Base-by-base conservation (phyloP, 1,140 invertebrate species). In the Conus ventricosus region DNA sequence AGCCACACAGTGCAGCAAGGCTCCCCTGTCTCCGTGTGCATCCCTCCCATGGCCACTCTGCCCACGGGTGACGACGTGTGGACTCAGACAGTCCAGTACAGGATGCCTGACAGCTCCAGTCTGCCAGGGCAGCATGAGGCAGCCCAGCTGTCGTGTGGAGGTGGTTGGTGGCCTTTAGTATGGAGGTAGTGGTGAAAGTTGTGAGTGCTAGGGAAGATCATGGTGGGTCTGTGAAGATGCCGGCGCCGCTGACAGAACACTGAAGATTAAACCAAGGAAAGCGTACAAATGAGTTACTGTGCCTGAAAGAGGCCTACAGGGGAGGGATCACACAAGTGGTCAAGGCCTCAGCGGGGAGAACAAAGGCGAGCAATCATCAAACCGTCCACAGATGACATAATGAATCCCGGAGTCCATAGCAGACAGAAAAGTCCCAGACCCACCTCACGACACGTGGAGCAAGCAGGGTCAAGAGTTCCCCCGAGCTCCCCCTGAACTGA, bases 11-110 rank as follows among this genome's bases (percentile, higher is more conserved):
- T 97, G 97, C 92, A 96, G 96, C 60, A n/a, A 97, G 97, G 95
- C 97, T 98, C n/a, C n/a, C 90, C 95, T 98, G 25, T 97, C 96
- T 0, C n/a, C 97, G 97, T 93, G 97, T 98, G 5, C 97, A 97
- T 92, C 97, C 97, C 2, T 95, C n/a, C 96, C 75, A 94, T 96
- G 89, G 92, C 95, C 5, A 90, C 75, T n/a, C n/a, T n/a, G 20
- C 85, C 75, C 71, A 57, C 39, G 25, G 75, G 71, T 10, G 85
- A 87, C 54, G 85, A 87, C 23, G 53, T 71, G 67, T 7, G 11
- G 78, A 80, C 1, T 51, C 20, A 17, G 85, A 87, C 51, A 87
- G 85, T 55, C 53, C 80, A n/a, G 15, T 87, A 25, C 75, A 67
- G 85, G 71, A 15, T 57, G 39, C 75, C 75, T 4, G 84, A 76